Evolutionary conservation across 2,797 vertebrate species (phyloP), one percentile per base, ranked within the genome.

Genomic region (Sebastes nivosus): DNA sequence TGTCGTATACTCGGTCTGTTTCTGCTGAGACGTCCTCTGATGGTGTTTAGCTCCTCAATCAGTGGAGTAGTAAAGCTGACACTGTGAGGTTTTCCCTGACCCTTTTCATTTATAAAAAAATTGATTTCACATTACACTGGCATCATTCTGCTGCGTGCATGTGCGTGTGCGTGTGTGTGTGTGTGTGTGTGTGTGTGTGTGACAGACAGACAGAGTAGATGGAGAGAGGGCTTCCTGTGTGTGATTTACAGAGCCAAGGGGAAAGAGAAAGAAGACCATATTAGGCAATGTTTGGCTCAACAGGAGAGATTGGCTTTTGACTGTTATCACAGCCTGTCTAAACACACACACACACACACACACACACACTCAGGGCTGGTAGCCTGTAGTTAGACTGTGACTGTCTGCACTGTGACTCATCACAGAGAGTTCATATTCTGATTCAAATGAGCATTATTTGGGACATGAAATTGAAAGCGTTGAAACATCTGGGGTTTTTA

Each of bases 261-360:
- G 82, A 88, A 93, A 92, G 86, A 93, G 88, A 94, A 86, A 91
- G 78, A 86, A 25, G 79, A 83, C 96, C 96, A 95, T 96, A 96
- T 95, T 95, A 95, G 96, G 96, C 82, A 94, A 96, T 96, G 95
- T 96, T 95, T 95, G 93, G 90, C 87, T 93, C 75, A 88, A 85
- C 83, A 85, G 87, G 80, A 91, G 88, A 83, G 88, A 83, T 30
- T 87, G 83, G 69, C 83, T 93, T 38, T 85, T 87, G 87, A 90
- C 88, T 92, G 86, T 94, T 95, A 95, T 95, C 95, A 92, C 71
- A 85, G 85, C 84, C 88, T 93, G 89, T 93, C 80, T 94, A 94
- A 90, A 93, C 87, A 88, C 83, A 84, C 82, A 57, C 70, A 29
- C 57, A 52, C 36, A 22, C 22, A 24, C 63, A 61, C 29, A 11